These are phyloP conservation scores for Basileuterus tristriatus DNA, from an alignment of 2,797 vertebrate species.

Conservation along the genomic window DNA sequence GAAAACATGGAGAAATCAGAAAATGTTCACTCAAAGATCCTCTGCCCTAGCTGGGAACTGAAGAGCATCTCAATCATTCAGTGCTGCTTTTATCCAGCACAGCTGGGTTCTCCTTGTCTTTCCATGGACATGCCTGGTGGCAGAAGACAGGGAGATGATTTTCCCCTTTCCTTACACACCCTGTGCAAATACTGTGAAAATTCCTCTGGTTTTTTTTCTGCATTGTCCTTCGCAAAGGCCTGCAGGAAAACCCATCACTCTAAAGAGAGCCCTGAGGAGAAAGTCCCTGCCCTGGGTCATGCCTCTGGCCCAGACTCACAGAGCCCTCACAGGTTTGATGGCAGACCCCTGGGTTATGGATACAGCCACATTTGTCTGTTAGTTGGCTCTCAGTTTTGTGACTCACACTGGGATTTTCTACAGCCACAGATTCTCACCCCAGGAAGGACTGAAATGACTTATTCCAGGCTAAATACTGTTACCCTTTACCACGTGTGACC, in stretches of 20 bases:
- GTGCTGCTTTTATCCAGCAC: not conserved
- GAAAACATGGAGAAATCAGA: not conserved
- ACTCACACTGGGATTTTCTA: not conserved
- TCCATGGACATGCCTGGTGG: not conserved
- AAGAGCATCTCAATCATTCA: not conserved
- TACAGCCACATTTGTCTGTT: not conserved
- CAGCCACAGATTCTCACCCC: not conserved
- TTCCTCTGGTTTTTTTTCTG: not conserved
- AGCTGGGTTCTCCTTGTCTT: not conserved
- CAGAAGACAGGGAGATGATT: not conserved
- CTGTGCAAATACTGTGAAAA: not conserved
- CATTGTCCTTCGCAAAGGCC: not conserved
- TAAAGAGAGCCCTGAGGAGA: not conserved
- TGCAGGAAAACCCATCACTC: slow-evolving; percentile 13
- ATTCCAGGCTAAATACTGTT: not conserved
- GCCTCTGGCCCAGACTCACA: not conserved
- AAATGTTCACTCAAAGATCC: not conserved
- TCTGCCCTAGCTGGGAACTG: not conserved
- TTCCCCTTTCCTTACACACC: not conserved
- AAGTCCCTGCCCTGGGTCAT: not conserved
- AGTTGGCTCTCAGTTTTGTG: not conserved
- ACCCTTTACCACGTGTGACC: not conserved
- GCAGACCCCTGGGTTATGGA: not conserved
- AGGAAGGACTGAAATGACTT: not conserved
- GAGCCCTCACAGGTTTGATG: not conserved